Evolutionary conservation across 2,113 vertebrate genomes (phyloP).

Genomic region (Channa maculata): DNA sequence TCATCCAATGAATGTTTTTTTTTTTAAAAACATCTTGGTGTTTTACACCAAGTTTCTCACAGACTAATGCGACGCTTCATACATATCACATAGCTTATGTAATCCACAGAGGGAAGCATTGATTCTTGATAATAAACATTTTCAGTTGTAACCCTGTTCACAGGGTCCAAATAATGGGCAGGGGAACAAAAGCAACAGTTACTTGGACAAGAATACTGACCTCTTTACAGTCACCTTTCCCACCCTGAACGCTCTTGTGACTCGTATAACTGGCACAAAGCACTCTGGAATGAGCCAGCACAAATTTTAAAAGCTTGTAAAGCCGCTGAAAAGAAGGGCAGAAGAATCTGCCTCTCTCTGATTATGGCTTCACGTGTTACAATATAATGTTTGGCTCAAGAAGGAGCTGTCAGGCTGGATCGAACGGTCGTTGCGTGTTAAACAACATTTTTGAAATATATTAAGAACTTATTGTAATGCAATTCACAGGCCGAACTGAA

Average conservation of each 20-base stretch:
- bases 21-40: no score
- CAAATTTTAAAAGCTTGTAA: constrained; percentile 28
- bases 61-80: no score
- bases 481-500: not conserved
- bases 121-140: no score
- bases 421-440: not conserved
- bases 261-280: constrained; percentile 21
- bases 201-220: constrained; percentile 16
- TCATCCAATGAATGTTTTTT: no score
- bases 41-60: no score
- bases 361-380: constrained; percentile 10
- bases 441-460: not conserved
- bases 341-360: constrained; percentile 24
- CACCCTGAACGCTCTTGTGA: not conserved
- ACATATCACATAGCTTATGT: no score
- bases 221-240: constrained; percentile 42
- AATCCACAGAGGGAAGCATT: no score
- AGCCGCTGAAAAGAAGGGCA: constrained; percentile 4
- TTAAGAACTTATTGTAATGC: not conserved
- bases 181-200: constrained; percentile 24
- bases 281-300: constrained; percentile 15
- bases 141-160: no score
- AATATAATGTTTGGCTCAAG: not conserved
- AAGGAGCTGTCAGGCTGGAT: not conserved
- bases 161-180: constrained; percentile 9